Percentiles rank a stretch among this genome's conserved stretches.
Conservation (phyloP, 2,797 vertebrate genomes). For the Zalophus californianus region DNA sequence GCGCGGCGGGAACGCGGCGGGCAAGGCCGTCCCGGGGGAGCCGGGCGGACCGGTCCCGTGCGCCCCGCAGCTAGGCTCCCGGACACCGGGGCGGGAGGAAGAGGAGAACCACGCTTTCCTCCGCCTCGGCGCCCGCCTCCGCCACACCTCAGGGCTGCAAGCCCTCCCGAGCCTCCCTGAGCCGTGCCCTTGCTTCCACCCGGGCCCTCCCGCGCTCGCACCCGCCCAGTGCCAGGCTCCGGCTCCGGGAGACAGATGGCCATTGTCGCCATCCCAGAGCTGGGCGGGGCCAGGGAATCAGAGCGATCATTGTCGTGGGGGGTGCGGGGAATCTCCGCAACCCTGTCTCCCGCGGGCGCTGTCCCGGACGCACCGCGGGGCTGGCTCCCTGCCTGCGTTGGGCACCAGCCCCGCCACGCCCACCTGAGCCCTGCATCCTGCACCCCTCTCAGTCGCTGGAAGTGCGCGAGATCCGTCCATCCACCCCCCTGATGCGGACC, state of each 20-base stretch:
- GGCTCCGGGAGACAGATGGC: constrained; percentile 59
- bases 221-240: constrained; percentile 73
- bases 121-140: neutral
- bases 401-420: neutral
- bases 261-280: constrained; percentile 53
- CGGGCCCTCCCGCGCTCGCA: neutral
- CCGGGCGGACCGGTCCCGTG: neutral
- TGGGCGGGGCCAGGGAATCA: neutral
- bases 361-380: neutral
- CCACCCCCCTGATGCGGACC: neutral
- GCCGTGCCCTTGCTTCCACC: neutral
- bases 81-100: neutral
- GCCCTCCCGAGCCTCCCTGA: neutral
- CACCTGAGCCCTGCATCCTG: neutral
- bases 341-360: neutral
- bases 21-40: neutral
- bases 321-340: neutral
- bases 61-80: neutral
- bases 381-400: neutral
- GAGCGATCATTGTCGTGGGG: neutral
- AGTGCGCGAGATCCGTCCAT: neutral
- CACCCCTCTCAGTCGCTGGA: neutral
- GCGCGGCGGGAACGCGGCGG: neutral
- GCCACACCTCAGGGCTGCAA: neutral
- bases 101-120: neutral